Conservation (phyloP, 2,797 vertebrate species). For the Gymnocypris eckloni region DNA sequence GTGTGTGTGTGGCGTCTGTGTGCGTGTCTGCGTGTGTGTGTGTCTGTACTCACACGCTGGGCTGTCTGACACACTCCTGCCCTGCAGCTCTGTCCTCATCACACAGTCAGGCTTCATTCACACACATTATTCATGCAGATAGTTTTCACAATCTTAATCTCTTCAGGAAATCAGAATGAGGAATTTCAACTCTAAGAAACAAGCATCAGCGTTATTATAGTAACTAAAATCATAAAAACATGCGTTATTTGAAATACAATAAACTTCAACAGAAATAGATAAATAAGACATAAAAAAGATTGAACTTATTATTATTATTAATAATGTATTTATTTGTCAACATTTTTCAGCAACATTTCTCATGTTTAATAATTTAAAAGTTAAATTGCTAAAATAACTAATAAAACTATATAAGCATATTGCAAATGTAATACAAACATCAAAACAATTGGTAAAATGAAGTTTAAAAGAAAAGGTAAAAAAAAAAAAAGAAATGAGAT, state of each 20-base stretch:
- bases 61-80: neutral
- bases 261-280: neutral
- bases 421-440: neutral
- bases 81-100: constrained; percentile 13
- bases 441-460: neutral
- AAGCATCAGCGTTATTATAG: neutral
- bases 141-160: neutral
- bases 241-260: neutral
- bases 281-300: neutral
- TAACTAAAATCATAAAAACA: neutral
- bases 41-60: neutral
- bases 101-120: constrained; percentile 26
- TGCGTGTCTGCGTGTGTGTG: no score
- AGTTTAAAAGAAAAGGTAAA: neutral
- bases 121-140: neutral
- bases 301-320: no score
- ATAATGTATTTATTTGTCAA: no score
- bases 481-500: no score
- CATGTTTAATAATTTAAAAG: neutral
- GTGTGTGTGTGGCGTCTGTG: no score
- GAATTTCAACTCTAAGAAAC: neutral
- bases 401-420: neutral
- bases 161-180: neutral
- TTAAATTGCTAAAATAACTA: neutral
- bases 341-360: no score